Evolutionary conservation across 92 coral and sea anemone genomes (phyloP), one percentile per base, ranked within the genome.

Genomic region (Epizoanthus ramosus): DNA sequence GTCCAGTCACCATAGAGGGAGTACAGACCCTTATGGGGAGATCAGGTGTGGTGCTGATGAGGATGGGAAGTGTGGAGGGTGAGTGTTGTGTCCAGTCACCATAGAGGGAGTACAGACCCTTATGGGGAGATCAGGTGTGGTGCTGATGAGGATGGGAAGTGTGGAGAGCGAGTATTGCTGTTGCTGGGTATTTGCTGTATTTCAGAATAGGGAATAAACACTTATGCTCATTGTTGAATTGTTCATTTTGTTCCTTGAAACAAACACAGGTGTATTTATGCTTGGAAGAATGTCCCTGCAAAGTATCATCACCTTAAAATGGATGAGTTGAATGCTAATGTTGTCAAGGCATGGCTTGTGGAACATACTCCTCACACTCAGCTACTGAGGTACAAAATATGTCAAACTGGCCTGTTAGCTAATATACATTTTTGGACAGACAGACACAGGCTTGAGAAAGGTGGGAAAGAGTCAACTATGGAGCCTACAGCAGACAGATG

Each of bases 291-390:
- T 31, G 80, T 75, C 45, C 80, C 80, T 25, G 53, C 67, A 17
- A 47, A 45, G 3, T 75, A 75, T 57, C 80, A 75, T 57, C 67
- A 6, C 14, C 80, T 57, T 21, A 57, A 41, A n/a, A 47, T 75
- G 53, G 80, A 75, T 56, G 3, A 31, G 52, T 75, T 75, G 52
- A 75, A 37, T 17, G 52, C 80, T 39, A 31, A 66, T 75, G 68
- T 57, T 24, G 39, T 75, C 50, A 75, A 75, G 31, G 59, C 45
- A 33, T 75, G 80, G 80, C 80, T 75, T 18, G 80, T 75, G 67
- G 52, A 75, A 75, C 57, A 75, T 8, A 24, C 52, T 23, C 80
- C 80, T 18, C 24, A 75, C 25, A 57, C 68, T 1, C 80, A 75
- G 67, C 65, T 57, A 10, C 54, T 75, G 3, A 57, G 80, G 80